Conservation (phyloP, 2,113 vertebrate genomes). For the Epinephelus fuscoguttatus region DNA sequence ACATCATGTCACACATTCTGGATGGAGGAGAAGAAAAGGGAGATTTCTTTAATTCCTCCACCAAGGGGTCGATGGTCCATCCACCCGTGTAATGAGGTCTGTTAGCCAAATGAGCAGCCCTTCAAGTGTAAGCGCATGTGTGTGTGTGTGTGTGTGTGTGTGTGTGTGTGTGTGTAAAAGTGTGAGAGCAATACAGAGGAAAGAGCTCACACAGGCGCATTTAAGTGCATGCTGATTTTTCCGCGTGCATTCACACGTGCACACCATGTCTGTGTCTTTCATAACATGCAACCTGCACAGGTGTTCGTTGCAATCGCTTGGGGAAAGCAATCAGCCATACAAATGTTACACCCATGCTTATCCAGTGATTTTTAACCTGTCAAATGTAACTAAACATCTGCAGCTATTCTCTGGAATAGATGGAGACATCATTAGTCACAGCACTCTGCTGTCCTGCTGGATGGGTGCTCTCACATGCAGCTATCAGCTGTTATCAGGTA, state of each 20-base stretch:
- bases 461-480: constrained; percentile 10
- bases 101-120: constrained; percentile 80
- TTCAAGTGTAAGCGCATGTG: constrained; percentile 60
- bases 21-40: constrained; percentile 62
- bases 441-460: neutral
- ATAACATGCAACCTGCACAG: constrained; percentile 31
- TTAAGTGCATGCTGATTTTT: constrained; percentile 44
- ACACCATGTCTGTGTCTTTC: constrained; percentile 24
- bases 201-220: constrained; percentile 29
- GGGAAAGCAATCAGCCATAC: constrained; percentile 24
- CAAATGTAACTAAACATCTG: constrained; percentile 58
- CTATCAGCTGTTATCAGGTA: constrained; percentile 34
- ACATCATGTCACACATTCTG: constrained; percentile 71
- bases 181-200: constrained; percentile 31
- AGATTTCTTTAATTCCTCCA: constrained; percentile 77
- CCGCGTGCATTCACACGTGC: neutral
- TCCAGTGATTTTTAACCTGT: constrained; percentile 43
- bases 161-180: constrained; percentile 19
- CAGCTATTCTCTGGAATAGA: constrained; percentile 28
- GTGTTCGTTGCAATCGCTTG: constrained; percentile 40
- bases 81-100: constrained; percentile 84
- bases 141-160: constrained; percentile 20
- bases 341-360: constrained; percentile 31
- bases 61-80: constrained; percentile 77
- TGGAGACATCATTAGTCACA: constrained; percentile 43